Base-by-base conservation (phyloP, 2,797 vertebrate species). In the Ateles fusciceps region DNA sequence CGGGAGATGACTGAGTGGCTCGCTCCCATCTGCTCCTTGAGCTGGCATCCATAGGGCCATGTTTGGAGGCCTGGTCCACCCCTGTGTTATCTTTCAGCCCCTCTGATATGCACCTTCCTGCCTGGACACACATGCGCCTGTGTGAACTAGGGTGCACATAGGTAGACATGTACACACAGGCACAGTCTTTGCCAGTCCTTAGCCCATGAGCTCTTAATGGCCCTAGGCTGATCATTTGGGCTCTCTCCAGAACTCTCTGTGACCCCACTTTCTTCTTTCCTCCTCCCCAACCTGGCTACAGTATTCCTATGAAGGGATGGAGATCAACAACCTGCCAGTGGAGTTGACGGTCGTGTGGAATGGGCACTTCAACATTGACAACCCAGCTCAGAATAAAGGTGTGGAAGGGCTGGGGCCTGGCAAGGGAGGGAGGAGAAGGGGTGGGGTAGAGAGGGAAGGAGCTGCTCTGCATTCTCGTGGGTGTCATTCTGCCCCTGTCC, bases 281-380 rank as follows among this genome's bases (percentile, higher is more conserved):
- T 83, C 96, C 96, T 98, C 97, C 91, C 17, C 48, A 97, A 87
- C 97, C 96, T 19, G 89, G n/a, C 72, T 28, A 9, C 94, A 99
- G 99, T 99, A 99, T 98, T 99, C 99, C 1, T 99, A 99, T 0
- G 99, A 99, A 97, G 99, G 99, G 96, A 99, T 99, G 99, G 99
- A 99, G 98, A 99, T 99, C 99, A 99, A 99, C 99, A 99, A 99
- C 98, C 99, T 99, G 98, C 99, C 99, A 0, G 99, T 99, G 98
- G 99, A 99, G 98, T 98, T 99, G 99, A 99, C 99, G 1, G 99
- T 99, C 12, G 99, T 99, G 98, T 99, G 99, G 99, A 99, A 99
- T 5, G 99, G 99, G 97, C 99, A 99, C 99, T 99, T 99, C 98
- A 99, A 99, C 99, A 99, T 99, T 28, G 99, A 99, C 99, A 99